phyloP scores from a whole-genome alignment of 2,888 invertebrate genomes.

The Harmothoe impar region DNA sequence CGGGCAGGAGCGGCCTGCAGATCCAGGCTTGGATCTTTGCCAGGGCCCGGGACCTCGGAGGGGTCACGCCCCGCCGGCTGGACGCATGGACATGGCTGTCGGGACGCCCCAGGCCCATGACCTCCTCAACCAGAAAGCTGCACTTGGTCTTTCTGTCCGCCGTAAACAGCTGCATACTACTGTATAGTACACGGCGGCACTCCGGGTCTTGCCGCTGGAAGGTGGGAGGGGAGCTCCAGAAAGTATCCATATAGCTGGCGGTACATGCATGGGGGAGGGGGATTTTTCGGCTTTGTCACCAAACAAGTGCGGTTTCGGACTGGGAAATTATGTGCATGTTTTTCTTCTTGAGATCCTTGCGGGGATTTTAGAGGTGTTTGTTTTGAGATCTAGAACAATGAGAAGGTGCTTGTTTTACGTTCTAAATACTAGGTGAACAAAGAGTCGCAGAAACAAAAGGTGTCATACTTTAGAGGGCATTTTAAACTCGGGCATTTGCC shows the following conservation, averaged over 20 bases:
- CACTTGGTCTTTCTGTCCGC: neutral
- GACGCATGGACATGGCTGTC: constrained; percentile 12
- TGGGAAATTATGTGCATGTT: neutral
- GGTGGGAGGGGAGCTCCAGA: neutral
- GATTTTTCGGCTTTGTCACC: constrained; percentile 23
- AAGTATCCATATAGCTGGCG: neutral
- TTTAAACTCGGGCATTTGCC: too few species aligned
- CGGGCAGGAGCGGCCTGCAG: constrained; percentile 14
- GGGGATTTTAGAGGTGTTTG: constrained; percentile 35
- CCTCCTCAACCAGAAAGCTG: constrained; percentile 31
- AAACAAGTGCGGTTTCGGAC: neutral
- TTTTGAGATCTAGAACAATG: constrained; percentile 41
- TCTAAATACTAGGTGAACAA: neutral
- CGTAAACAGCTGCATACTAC: neutral
- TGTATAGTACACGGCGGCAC: constrained; percentile 4
- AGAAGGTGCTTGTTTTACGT: neutral
- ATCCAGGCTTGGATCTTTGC: constrained; percentile 48
- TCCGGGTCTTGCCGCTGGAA: neutral
- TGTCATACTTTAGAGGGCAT: neutral
- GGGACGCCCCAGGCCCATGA: constrained; percentile 47
- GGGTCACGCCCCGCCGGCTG: constrained; percentile 50
- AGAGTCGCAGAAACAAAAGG: constrained; percentile 28
- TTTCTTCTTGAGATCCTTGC: constrained; percentile 7
- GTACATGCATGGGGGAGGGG: neutral
- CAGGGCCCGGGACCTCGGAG: neutral